Evolutionary conservation across 2,113 vertebrate genomes (phyloP).

Genomic region (Neoarius graeffei): DNA sequence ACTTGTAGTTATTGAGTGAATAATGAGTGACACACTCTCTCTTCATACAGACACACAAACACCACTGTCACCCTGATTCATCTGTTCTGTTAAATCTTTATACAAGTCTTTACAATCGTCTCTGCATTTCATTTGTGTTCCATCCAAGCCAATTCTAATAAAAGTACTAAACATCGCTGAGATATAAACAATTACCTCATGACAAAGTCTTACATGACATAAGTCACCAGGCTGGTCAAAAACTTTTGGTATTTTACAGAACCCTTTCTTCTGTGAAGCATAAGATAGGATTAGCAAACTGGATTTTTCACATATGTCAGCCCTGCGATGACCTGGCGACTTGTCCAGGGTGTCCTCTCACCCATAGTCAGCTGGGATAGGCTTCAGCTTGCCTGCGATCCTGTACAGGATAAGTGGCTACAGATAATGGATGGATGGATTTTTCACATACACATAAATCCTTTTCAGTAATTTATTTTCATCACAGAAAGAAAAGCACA

Average conservation of each 20-base stretch:
- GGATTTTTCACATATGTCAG: constrained; percentile 3
- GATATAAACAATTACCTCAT: constrained; percentile 15
- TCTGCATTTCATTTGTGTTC: constrained; percentile 5
- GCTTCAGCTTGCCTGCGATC: too few relatives aligned
- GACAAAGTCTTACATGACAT: neutral
- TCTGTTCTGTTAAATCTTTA: constrained; percentile 34
- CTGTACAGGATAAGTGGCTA: too few relatives aligned
- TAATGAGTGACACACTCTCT: constrained; percentile 7
- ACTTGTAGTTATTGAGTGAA: constrained; percentile 19
- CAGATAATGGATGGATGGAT: neutral
- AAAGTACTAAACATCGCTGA: neutral
- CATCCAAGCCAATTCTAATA: constrained; percentile 18
- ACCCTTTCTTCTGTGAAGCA: neutral
- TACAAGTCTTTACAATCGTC: neutral
- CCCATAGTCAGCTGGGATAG: too few relatives aligned
- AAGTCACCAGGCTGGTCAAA: neutral
- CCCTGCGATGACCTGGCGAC: too few relatives aligned
- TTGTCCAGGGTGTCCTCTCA: too few relatives aligned
- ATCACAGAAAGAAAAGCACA: neutral
- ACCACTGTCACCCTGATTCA: constrained; percentile 12
- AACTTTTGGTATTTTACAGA: neutral
- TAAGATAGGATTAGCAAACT: neutral
- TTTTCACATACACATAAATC: neutral
- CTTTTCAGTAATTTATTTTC: neutral
- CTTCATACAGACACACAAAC: neutral